Conservation (phyloP, 1,140 invertebrate genomes). For the Drosophila subpulchrella region DNA sequence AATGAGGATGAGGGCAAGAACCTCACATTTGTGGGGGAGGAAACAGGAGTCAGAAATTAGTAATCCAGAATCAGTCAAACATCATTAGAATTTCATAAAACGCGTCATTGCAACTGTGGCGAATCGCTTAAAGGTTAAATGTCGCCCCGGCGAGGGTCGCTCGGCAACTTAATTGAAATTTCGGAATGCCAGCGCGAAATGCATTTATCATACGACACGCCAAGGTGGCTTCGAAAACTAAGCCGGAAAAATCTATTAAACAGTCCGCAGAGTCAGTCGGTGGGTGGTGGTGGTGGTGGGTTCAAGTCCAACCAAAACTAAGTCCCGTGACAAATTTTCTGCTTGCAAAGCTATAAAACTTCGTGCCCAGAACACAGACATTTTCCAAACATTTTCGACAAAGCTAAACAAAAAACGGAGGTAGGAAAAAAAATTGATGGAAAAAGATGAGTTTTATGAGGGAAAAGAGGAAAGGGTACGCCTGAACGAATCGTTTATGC, state of each 20-base stretch:
- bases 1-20: neutral
- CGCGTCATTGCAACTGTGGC: constrained; percentile 52
- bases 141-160: constrained; percentile 10
- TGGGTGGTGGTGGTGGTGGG: neutral
- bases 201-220: constrained; percentile 70
- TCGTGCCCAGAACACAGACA: constrained; percentile 35
- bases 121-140: constrained; percentile 49
- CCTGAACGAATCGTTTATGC: constrained; percentile 27
- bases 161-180: constrained; percentile 61
- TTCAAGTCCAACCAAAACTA: constrained; percentile 20
- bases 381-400: constrained; percentile 36
- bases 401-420: constrained; percentile 8
- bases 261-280: neutral
- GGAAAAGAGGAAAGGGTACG: neutral
- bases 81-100: constrained; percentile 76
- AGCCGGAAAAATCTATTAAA: constrained; percentile 70
- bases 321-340: constrained; percentile 70
- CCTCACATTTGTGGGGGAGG: neutral
- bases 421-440: constrained; percentile 12
- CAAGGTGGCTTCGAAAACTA: constrained; percentile 49
- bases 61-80: constrained; percentile 37
- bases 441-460: constrained; percentile 11
- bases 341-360: constrained; percentile 72
- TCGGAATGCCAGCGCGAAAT: constrained; percentile 59
- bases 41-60: neutral